A percentile compares a stretch with the other conserved stretches of the same genome.
These are phyloP conservation scores for Trichonephila clavipes DNA, from an alignment of 1,140 invertebrate genomes.

Conservation along the genomic window DNA sequence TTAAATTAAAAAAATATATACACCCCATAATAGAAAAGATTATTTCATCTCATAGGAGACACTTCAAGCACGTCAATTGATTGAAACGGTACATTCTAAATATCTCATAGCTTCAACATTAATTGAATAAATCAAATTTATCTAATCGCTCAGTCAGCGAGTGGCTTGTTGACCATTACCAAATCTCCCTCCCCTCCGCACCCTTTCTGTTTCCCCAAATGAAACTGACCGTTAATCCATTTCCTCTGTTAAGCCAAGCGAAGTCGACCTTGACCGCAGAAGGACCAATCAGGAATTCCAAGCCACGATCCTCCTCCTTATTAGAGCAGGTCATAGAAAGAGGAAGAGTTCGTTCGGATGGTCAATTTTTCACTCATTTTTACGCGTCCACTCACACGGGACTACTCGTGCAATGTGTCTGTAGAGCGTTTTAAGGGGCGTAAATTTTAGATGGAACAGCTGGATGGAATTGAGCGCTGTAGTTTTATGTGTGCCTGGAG, in stretches of 20 bases:
- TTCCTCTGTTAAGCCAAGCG: slow-evolving; percentile 10
- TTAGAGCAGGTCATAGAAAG: neutral
- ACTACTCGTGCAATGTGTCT: neutral
- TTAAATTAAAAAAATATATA: too few species aligned
- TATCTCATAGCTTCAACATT: too few species aligned
- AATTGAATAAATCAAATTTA: too few species aligned
- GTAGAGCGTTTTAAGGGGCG: neutral
- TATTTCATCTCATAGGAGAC: too few species aligned
- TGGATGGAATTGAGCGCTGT: neutral
- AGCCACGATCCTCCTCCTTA: neutral
- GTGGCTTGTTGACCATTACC: neutral
- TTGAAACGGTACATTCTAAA: too few species aligned
- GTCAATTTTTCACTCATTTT: slow-evolving; percentile 1
- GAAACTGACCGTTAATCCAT: neutral
- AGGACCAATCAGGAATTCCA: neutral
- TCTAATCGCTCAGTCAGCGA: too few species aligned
- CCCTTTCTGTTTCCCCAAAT: neutral
- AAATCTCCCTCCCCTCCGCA: neutral
- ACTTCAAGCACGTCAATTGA: too few species aligned
- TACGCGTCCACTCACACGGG: neutral
- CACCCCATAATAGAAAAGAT: too few species aligned
- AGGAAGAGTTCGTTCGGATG: neutral
- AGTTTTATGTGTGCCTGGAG: neutral
- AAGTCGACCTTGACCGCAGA: neutral
- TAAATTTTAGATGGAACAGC: neutral